Evolutionary conservation across 2,113 vertebrate genomes (phyloP), one percentile per base, ranked within the genome.

Genomic region (Motacilla alba): DNA sequence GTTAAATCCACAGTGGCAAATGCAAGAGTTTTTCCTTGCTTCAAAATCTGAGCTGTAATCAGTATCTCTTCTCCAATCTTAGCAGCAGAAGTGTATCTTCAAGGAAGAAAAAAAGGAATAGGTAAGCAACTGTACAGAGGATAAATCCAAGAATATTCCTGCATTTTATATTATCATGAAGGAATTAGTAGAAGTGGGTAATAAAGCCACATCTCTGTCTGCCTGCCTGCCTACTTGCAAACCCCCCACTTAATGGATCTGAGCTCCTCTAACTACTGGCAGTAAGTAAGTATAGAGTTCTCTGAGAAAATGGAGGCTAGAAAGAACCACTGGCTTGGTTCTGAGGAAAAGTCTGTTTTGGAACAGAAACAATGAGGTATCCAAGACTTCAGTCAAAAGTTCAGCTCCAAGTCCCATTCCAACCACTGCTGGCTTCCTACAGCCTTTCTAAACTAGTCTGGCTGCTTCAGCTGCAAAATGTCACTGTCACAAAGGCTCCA

Each of bases 1-100:
- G 98, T 99, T 92, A 99, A 97, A 95, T 99, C 99, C 84, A 99
- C 99, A 0, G 97, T 99, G 37, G 99, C 96, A 96, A 99, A 99
- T 2, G 98, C 99, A 66, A 99, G 62, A 22, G 88, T 98, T 95
- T 90, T 97, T 82, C 99, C 99, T 97, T 99, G 98, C 95, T 99
- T 99, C 97, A 99, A 95, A 93, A 99, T 91, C 52, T 99, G 98
- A 46, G 99, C 99, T 27, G 99, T 99, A 86, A 99, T 99, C 84
- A 99, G 72, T 46, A 99, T 53, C 2, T 99, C 99, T 77, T 99
- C 99, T 92, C 99, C 99, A 28, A 99, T 56, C 95, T 99, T 99
- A 68, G 99, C 99, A 87, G 99, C 98, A 77, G 98, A 99, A 98
- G 99, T 98, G 33, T 99, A 99, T 97, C 99, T 99, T 97, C 70